A percentile compares a stretch with the other conserved stretches of the same genome.
Conservation (phyloP, 2,888 invertebrate species). For the Lasiommata megera region DNA sequence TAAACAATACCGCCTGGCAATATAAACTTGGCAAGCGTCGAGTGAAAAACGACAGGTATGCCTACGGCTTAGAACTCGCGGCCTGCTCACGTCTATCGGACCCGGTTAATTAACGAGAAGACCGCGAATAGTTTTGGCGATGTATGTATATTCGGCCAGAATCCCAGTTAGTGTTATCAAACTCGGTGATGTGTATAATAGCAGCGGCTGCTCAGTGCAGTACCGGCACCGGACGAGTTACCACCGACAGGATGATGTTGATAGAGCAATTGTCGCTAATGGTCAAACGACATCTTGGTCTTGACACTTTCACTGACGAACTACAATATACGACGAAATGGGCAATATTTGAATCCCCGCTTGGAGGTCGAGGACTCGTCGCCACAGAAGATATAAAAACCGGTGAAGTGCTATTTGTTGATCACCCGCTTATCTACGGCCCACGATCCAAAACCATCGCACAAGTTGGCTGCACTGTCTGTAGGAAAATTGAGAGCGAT, state of each 20-base stretch:
- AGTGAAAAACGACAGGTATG: slow-evolving; percentile 56
- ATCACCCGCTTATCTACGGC: slow-evolving; percentile 86
- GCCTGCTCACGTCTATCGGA: slow-evolving; percentile 54
- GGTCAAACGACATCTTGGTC: slow-evolving; percentile 70
- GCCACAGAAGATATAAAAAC: slow-evolving; percentile 83
- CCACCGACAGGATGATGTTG: slow-evolving; percentile 77
- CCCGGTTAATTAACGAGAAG: slow-evolving; percentile 61
- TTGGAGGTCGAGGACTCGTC: slow-evolving; percentile 87
- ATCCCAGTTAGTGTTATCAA: slow-evolving; percentile 64
- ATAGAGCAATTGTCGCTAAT: slow-evolving; percentile 74
- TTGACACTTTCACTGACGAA: slow-evolving; percentile 47
- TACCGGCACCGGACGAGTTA: slow-evolving; percentile 60
- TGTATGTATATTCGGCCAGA: slow-evolving; percentile 59
- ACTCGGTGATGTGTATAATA: slow-evolving; percentile 66
- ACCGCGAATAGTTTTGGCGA: slow-evolving; percentile 58
- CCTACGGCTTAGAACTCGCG: slow-evolving; percentile 49
- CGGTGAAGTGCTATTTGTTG: slow-evolving; percentile 87
- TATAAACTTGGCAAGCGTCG: slow-evolving; percentile 53
- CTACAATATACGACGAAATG: slow-evolving; percentile 69
- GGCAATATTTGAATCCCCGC: slow-evolving; percentile 81
- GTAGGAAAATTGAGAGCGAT: slow-evolving; percentile 75
- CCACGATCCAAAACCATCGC: slow-evolving; percentile 81
- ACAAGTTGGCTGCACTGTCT: slow-evolving; percentile 84
- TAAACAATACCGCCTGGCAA: slow-evolving; percentile 45
- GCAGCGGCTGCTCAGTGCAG: slow-evolving; percentile 68